These are phyloP conservation scores for Parthenolecanium corni DNA, from an alignment of 2,888 invertebrate species.

Conservation along the genomic window DNA sequence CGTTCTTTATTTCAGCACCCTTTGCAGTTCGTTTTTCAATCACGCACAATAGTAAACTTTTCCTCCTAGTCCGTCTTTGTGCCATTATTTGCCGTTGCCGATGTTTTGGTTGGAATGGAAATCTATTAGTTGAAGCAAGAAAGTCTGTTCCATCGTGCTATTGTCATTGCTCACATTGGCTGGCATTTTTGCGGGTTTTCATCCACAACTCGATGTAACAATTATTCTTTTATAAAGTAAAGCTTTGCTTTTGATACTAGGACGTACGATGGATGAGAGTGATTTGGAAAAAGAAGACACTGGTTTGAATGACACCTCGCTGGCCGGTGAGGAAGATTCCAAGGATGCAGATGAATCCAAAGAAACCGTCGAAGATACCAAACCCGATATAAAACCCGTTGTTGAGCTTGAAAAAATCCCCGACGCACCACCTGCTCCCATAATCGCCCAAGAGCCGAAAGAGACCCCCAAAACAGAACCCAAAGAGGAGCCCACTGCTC, in stretches of 20 bases:
- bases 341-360: constrained; percentile 6
- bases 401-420: not conserved
- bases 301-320: constrained; percentile 11
- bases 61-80: no score
- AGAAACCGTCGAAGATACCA: constrained; percentile 19
- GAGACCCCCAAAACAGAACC: constrained; percentile 2
- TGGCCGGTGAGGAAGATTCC: not conserved
- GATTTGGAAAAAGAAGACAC: constrained; percentile 25
- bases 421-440: not conserved
- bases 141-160: no score
- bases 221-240: constrained; percentile 22
- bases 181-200: constrained; percentile 3
- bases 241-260: constrained; percentile 29
- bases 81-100: no score
- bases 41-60: no score
- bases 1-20: no score
- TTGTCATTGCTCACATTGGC: not conserved
- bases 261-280: constrained; percentile 21
- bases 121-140: no score
- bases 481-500: not conserved
- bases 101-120: no score
- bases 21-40: no score
- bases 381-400: constrained; percentile 13
- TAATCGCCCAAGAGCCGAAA: not conserved
- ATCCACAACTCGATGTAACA: no score